A percentile compares a stretch with the other conserved stretches of the same genome.
phyloP scores from a whole-genome alignment of 2,888 invertebrate genomes.

The Leptopilina syphax region DNA sequence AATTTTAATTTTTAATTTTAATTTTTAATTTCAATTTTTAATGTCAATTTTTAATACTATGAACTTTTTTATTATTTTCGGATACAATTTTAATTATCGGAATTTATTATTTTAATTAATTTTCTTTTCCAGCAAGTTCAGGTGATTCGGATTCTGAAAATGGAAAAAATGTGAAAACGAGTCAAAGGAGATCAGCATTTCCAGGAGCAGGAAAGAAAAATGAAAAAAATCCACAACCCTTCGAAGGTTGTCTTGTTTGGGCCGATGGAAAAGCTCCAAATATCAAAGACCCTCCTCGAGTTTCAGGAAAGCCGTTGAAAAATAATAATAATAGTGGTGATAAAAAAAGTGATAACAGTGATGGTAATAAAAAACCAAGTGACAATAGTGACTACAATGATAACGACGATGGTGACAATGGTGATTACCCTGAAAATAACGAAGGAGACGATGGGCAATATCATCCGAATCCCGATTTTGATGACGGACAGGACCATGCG shows the following conservation, averaged over 20 bases:
- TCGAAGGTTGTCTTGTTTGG: conserved; percentile 28
- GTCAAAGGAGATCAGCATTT: neutral
- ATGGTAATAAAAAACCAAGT: neutral
- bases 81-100: too few species aligned
- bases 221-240: neutral
- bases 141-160: neutral
- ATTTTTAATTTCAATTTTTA: too few species aligned
- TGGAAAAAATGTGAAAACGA: neutral
- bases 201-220: neutral
- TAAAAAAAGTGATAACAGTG: conserved; percentile 1
- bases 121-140: neutral
- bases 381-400: conserved; percentile 21
- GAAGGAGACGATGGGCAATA: conserved; percentile 13
- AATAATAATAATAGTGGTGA: neutral
- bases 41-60: neutral
- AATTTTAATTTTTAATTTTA: too few species aligned
- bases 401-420: neutral
- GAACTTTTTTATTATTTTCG: too few species aligned
- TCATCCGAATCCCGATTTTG: neutral
- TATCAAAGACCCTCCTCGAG: conserved; percentile 8
- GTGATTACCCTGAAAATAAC: neutral
- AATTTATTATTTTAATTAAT: neutral
- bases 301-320: neutral
- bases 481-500: neutral
- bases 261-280: conserved; percentile 23